A percentile compares a stretch with the other conserved stretches of the same genome.
Conservation (phyloP, 2,797 vertebrate genomes). For the Silurus aristotelis region DNA sequence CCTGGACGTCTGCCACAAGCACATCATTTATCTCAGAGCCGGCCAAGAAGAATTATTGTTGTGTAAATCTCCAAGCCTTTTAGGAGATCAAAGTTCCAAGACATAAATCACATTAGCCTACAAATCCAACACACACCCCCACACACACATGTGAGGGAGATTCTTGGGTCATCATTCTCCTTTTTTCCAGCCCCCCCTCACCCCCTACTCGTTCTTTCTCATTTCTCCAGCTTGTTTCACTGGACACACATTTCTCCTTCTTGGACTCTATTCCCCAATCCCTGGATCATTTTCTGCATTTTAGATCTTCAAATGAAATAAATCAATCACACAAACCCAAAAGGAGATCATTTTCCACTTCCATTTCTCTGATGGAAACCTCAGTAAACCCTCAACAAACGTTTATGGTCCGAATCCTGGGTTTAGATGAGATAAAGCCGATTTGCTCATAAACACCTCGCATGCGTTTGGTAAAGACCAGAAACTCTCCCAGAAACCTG, state of each 20-base stretch:
- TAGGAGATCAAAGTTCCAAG: conserved; percentile 75
- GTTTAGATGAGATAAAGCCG: not conserved
- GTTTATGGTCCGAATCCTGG: not conserved
- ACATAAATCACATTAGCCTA: conserved; percentile 70
- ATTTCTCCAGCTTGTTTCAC: not conserved
- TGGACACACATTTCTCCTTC: not conserved
- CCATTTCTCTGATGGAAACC: not conserved
- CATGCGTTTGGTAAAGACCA: not conserved
- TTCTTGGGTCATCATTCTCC: conserved; percentile 34
- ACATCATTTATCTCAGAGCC: conserved; percentile 72
- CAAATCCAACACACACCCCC: conserved; percentile 59
- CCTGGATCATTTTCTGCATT: not conserved
- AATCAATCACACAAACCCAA: not conserved
- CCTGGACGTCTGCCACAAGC: conserved; percentile 67
- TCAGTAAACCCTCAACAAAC: not conserved
- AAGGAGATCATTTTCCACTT: not conserved
- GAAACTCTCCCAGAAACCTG: not conserved
- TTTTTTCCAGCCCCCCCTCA: not conserved
- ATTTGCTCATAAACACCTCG: not conserved
- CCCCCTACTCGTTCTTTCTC: conserved; percentile 36
- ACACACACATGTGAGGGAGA: conserved; percentile 38
- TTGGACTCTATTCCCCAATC: not conserved
- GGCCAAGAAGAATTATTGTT: conserved; percentile 74
- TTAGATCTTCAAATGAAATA: not conserved
- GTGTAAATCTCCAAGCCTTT: conserved; percentile 74